Percentiles rank a stretch among this genome's conserved stretches.
Conservation (phyloP, 2,797 vertebrate genomes). For the Chaetophractus vellerosus region DNA sequence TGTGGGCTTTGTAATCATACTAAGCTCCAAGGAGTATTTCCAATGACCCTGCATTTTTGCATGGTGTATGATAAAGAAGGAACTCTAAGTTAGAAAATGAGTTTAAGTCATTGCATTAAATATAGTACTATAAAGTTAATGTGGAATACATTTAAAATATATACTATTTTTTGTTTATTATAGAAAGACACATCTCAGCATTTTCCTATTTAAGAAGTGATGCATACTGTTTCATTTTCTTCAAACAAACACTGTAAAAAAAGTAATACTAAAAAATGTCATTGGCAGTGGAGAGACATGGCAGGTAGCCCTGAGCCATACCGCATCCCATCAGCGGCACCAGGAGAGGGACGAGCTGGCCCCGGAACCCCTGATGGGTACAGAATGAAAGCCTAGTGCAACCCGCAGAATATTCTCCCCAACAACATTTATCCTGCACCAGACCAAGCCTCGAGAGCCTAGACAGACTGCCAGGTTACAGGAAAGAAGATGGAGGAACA, state of each 20-base stretch:
- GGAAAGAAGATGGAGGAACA: background rate
- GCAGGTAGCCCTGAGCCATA: background rate
- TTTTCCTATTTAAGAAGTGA: background rate
- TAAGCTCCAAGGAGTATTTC: background rate
- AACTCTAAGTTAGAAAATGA: background rate
- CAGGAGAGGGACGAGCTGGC: background rate
- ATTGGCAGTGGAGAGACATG: background rate
- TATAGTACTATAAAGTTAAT: background rate
- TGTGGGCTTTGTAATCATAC: too few relatives aligned
- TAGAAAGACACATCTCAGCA: background rate
- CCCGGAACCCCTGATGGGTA: accelerated
- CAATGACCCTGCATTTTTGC: too few relatives aligned
- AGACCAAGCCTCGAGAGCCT: background rate
- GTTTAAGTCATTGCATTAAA: background rate
- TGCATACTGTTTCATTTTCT: background rate
- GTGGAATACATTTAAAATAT: background rate
- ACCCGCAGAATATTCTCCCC: background rate
- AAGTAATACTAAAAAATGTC: background rate
- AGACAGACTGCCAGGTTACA: background rate
- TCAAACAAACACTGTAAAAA: background rate
- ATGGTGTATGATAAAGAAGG: background rate
- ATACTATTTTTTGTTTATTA: background rate
- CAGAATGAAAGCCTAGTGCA: background rate
- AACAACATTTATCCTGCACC: background rate
- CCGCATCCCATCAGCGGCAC: too few relatives aligned